Evolutionary conservation across 2,113 vertebrate genomes (phyloP).

Genomic region (Alaudala cheleensis): DNA sequence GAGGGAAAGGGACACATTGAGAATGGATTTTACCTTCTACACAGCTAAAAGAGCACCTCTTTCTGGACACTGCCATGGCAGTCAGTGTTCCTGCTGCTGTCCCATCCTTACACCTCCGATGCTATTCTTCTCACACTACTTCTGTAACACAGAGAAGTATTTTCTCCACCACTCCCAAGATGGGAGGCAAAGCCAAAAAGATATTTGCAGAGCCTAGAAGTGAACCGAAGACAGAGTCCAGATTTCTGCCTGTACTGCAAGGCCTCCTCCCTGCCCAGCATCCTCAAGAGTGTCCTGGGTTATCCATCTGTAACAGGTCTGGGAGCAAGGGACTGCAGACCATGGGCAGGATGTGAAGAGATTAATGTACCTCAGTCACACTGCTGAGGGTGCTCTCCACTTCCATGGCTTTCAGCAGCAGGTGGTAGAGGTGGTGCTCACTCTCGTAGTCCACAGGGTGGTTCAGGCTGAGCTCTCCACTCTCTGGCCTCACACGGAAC

Average conservation of each 20-base stretch:
- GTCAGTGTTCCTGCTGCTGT: not conserved
- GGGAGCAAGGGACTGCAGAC: fast-evolving
- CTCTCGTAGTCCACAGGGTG: constrained; percentile 82
- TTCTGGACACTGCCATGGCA: not conserved
- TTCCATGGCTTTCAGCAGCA: constrained; percentile 83
- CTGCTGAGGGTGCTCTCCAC: constrained; percentile 80
- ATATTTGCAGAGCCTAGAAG: not conserved
- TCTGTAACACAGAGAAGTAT: not conserved
- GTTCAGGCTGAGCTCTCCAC: constrained; percentile 81
- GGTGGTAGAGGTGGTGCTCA: constrained; percentile 81
- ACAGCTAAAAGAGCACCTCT: not conserved
- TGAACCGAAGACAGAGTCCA: not conserved
- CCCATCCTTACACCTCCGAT: not conserved
- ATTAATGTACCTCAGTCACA: constrained; percentile 77
- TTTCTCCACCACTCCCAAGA: not conserved
- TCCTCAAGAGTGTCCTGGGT: fast-evolving
- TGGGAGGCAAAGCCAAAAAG: not conserved
- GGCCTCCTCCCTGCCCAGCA: not conserved
- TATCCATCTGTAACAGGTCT: not conserved
- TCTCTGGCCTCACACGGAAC: constrained; percentile 83
- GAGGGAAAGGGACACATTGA: not conserved
- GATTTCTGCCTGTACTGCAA: not conserved
- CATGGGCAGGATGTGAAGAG: not conserved
- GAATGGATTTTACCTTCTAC: not conserved
- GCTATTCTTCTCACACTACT: not conserved